These are phyloP conservation scores for Laticauda laticaudata DNA, from an alignment of 2,113 vertebrate species.

Conservation along the genomic window DNA sequence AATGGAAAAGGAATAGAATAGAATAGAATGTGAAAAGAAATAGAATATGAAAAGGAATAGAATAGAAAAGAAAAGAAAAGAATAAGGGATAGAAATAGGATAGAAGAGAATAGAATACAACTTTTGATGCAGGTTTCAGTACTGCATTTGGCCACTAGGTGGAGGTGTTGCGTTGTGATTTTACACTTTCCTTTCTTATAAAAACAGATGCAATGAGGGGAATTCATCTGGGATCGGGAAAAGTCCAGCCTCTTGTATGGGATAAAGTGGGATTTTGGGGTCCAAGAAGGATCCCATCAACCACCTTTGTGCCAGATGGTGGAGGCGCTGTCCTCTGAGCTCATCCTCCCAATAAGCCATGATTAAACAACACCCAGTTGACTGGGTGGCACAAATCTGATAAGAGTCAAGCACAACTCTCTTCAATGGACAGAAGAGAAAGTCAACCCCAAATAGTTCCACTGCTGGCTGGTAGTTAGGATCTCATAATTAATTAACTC, in stretches of 20 bases:
- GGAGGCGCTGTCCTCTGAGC: not conserved
- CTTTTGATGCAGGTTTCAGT: not conserved
- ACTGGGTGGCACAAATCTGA: not conserved
- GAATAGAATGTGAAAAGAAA: no score
- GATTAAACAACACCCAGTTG: not conserved
- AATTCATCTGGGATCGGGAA: not conserved
- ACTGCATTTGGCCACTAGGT: not conserved
- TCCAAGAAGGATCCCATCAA: not conserved
- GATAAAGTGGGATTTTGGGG: not conserved
- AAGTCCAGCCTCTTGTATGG: not conserved
- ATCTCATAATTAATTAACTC: slow-evolving; percentile 59
- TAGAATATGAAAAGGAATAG: no score
- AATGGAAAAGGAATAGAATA: no score
- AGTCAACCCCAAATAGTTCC: slow-evolving; percentile 59
- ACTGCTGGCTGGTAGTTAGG: slow-evolving; percentile 56
- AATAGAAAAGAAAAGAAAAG: no score
- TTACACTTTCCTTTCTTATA: not conserved
- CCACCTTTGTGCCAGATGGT: not conserved
- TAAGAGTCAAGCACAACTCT: no score
- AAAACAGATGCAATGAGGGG: not conserved
- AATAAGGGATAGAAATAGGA: no score
- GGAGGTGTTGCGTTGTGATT: not conserved
- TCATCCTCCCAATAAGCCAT: not conserved
- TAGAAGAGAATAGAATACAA: no score
- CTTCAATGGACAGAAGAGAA: not conserved